These are phyloP conservation scores for Melanotaenia parkinsoni DNA, from an alignment of 2,797 vertebrate genomes.

Conservation along the genomic window DNA sequence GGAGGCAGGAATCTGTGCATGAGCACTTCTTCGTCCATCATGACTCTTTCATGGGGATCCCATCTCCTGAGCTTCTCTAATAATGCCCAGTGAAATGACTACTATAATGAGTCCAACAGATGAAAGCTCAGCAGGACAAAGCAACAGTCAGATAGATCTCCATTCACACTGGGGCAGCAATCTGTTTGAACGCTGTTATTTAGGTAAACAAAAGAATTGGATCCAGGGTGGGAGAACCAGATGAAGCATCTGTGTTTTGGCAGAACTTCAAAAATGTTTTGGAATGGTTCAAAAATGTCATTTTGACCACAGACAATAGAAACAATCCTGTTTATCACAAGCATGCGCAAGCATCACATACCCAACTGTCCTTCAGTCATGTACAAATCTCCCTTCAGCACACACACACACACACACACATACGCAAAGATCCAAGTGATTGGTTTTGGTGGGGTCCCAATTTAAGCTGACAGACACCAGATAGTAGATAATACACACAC, in stretches of 20 bases:
- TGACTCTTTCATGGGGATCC: conserved; percentile 74
- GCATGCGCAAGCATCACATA: conserved; percentile 4
- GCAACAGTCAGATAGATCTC: conserved; percentile 59
- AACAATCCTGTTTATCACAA: conserved; percentile 38
- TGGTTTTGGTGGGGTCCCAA: conserved; percentile 34
- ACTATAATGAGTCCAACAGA: conserved; percentile 76
- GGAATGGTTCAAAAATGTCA: background rate
- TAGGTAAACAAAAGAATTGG: conserved; percentile 64
- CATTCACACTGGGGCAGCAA: conserved; percentile 20
- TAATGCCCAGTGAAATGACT: conserved; percentile 67
- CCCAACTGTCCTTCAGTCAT: conserved; percentile 17
- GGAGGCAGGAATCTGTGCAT: conserved; percentile 77
- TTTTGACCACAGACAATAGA: conserved; percentile 30
- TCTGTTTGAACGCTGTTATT: conserved; percentile 50
- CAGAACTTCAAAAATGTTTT: conserved; percentile 33
- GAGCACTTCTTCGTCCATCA: conserved; percentile 76
- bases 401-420: conserved; percentile 18
- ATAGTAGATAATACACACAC: conserved; percentile 37
- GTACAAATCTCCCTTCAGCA: background rate
- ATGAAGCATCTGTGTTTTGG: conserved; percentile 41
- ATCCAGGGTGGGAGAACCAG: conserved; percentile 35
- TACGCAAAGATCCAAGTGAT: conserved; percentile 17
- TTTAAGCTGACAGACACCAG: conserved; percentile 63
- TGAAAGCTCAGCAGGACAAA: conserved; percentile 75
- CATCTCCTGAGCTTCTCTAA: conserved; percentile 69